Conservation (phyloP, 1,140 invertebrate species). For the Papilio machaon region DNA sequence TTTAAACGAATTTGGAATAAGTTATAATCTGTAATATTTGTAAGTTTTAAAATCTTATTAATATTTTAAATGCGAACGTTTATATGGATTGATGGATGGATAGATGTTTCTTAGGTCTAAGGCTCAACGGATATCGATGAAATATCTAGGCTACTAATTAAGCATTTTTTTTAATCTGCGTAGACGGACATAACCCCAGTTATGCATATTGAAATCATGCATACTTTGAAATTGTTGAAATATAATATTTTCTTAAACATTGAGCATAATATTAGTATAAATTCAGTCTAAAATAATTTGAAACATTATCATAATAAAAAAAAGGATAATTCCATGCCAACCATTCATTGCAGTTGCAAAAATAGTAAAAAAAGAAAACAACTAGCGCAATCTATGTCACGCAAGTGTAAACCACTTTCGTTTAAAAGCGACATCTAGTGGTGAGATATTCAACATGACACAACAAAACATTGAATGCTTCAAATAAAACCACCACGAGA, state of each 20-base stretch:
- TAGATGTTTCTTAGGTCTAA: too few relatives aligned
- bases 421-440: slow-evolving; percentile 53
- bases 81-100: too few relatives aligned
- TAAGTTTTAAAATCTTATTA: too few relatives aligned
- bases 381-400: slow-evolving; percentile 55
- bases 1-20: background rate
- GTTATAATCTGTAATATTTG: too few relatives aligned
- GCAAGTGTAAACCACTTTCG: background rate
- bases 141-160: too few relatives aligned
- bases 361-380: slow-evolving; percentile 37
- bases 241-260: too few relatives aligned
- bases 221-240: too few relatives aligned
- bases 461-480: slow-evolving; percentile 34
- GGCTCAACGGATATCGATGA: too few relatives aligned
- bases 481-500: slow-evolving; percentile 40
- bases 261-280: background rate
- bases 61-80: too few relatives aligned
- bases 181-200: too few relatives aligned
- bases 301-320: background rate
- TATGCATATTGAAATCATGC: too few relatives aligned
- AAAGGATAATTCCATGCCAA: background rate
- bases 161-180: too few relatives aligned
- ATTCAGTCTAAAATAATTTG: background rate
- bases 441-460: background rate
- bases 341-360: slow-evolving; percentile 45